Conservation (phyloP, 2,888 invertebrate genomes). For the Epinotia bilunana region DNA sequence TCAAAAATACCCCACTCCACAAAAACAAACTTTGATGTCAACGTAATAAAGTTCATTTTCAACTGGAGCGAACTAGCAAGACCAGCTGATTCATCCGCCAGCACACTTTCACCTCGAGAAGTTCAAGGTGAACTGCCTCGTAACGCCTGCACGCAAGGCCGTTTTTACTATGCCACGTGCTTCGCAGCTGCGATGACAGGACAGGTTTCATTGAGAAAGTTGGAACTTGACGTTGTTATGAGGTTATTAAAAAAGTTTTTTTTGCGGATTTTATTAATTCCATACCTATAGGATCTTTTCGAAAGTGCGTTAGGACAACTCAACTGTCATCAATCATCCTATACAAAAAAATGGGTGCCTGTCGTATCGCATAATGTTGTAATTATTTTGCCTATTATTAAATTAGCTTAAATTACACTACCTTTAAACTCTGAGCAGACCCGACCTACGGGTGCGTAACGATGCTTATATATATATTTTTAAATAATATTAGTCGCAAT, state of each 20-base stretch:
- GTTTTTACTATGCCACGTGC: slow-evolving; percentile 48
- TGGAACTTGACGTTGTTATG: slow-evolving; percentile 12
- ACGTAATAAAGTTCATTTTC: background rate
- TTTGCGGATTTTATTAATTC: slow-evolving; percentile 16
- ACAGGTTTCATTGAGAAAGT: slow-evolving; percentile 40
- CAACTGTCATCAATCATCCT: too few species aligned
- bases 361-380: too few species aligned
- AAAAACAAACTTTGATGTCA: background rate
- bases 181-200: slow-evolving; percentile 37
- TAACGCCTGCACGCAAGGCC: slow-evolving; percentile 51
- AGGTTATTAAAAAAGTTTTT: slow-evolving; percentile 27
- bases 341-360: too few species aligned
- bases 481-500: too few species aligned
- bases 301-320: too few species aligned
- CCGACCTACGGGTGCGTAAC: too few species aligned
- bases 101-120: slow-evolving; percentile 60
- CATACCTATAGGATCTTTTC: background rate
- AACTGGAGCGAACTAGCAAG: slow-evolving; percentile 10
- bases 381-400: too few species aligned
- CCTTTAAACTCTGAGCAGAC: too few species aligned
- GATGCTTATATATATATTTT: too few species aligned
- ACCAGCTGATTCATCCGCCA: slow-evolving; percentile 47
- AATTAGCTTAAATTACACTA: too few species aligned
- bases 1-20: background rate
- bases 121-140: slow-evolving; percentile 57